Base-by-base conservation (phyloP, 2,888 invertebrate species). In the Athrips mouffetella region DNA sequence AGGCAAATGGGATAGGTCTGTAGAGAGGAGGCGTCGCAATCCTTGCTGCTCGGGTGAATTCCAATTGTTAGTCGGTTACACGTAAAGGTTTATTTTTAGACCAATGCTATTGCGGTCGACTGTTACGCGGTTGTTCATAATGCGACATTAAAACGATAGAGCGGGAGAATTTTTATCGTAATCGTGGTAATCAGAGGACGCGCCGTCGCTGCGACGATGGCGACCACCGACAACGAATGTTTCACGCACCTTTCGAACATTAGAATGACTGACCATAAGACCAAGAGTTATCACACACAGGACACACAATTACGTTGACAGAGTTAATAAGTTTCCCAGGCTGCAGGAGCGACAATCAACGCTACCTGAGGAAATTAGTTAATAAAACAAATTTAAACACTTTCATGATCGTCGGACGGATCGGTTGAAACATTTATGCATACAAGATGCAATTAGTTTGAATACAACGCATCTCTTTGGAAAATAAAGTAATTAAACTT, bases 91-190 rank as follows among this genome's bases (percentile, higher is more conserved):
- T 78, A 74, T 76, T 77, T 76, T 75, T 69, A 70, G 60, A 66
- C 57, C 67, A 65, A 70, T 72, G 67, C 67, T 67, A 69, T 73
- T 70, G 72, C 71, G 65, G 73, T 69, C 61, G 65, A 67, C 63
- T 73, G 73, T 78, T 73, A 72, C 65, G 64, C 54, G 63, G 70
- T 70, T 79, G 76, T 76, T 76, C 80, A 76, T 71, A 69, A 73
- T 62, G 59, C 59, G 59, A 60, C 59, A 73, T 73, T 71, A 74
- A 74, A 73, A 70, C 63, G 68, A 76, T 73, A 73, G 69, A 60
- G 55, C 60, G 58, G 3, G 56, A 51, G 59, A 62, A 67, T 74
- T 77, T 76, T 78, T 77, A 77, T 76, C 67, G 68, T 78, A 76
- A 79, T 79, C 69, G 72, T 51, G 55, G 71, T 67, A 75, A 76